Evolutionary conservation across 2,113 vertebrate species (phyloP).

Genomic region (Taurulus bubalis): DNA sequence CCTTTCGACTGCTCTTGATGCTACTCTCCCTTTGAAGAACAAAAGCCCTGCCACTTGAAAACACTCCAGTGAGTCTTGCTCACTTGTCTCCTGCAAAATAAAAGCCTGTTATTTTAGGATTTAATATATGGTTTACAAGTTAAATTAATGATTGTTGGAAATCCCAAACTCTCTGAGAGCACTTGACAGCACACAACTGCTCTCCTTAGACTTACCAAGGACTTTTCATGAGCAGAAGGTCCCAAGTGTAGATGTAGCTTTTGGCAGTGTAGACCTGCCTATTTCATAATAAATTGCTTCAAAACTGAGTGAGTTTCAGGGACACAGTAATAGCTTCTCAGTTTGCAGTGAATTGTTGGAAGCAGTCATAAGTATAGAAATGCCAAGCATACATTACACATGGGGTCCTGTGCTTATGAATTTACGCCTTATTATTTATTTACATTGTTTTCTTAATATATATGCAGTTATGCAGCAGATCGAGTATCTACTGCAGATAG

Average conservation of each 20-base stretch:
- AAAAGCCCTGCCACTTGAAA: slow-evolving; percentile 46
- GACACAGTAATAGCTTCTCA: neutral
- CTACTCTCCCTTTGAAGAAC: slow-evolving; percentile 45
- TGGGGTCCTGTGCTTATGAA: neutral
- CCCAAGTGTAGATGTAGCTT: neutral
- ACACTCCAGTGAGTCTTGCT: slow-evolving; percentile 11
- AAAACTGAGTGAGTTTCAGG: neutral
- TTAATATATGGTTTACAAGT: slow-evolving; percentile 4
- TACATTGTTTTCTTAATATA: slow-evolving; percentile 13
- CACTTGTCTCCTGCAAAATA: slow-evolving; percentile 11
- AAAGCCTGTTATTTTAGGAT: neutral
- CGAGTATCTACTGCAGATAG: neutral
- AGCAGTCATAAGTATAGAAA: neutral
- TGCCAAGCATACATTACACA: neutral
- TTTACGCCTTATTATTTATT: slow-evolving; percentile 34
- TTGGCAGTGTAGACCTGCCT: neutral
- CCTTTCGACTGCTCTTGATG: slow-evolving; percentile 47
- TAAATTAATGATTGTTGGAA: slow-evolving; percentile 18
- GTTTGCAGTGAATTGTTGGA: neutral
- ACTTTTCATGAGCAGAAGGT: slow-evolving; percentile 6
- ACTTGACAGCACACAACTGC: neutral
- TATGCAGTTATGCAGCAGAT: neutral
- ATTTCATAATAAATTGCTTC: neutral
- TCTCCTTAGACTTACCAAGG: slow-evolving; percentile 12
- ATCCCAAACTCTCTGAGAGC: slow-evolving; percentile 7